Conservation (phyloP, 2,113 vertebrate species). For the Macrotis lagotis region DNA sequence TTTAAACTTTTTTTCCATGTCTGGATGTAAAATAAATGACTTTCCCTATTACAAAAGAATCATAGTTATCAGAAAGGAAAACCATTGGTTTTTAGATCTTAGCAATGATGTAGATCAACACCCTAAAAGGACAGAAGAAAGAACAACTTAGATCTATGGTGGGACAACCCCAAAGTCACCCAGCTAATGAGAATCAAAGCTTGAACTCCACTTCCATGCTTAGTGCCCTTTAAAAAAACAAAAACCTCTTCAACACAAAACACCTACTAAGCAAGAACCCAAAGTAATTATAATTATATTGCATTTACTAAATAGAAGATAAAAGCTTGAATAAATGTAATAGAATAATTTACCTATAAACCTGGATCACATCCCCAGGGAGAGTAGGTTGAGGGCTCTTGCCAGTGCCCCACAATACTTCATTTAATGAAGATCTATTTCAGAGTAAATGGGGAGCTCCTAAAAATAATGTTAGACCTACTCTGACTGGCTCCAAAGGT, state of each 20-base stretch:
- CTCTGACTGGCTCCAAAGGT: neutral
- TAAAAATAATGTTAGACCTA: neutral
- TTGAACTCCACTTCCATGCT: neutral
- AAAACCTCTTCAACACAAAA: neutral
- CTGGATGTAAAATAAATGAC: neutral
- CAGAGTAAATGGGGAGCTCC: neutral
- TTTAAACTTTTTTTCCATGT: neutral
- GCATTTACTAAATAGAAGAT: neutral
- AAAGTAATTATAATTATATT: neutral
- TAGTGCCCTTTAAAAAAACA: neutral
- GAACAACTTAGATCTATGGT: neutral
- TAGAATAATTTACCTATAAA: neutral
- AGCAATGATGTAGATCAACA: neutral
- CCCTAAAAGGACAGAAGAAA: neutral
- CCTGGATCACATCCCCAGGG: neutral
- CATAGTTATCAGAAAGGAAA: neutral
- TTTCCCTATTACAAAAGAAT: neutral
- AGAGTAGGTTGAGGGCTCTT: neutral
- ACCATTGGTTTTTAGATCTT: neutral
- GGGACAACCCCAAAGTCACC: neutral
- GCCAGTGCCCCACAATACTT: neutral
- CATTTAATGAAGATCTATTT: neutral
- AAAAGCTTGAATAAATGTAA: neutral
- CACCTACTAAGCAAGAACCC: neutral
- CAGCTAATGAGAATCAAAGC: neutral